Base-by-base conservation (phyloP, 2,888 invertebrate species). In the Eristalis arbustorum region DNA sequence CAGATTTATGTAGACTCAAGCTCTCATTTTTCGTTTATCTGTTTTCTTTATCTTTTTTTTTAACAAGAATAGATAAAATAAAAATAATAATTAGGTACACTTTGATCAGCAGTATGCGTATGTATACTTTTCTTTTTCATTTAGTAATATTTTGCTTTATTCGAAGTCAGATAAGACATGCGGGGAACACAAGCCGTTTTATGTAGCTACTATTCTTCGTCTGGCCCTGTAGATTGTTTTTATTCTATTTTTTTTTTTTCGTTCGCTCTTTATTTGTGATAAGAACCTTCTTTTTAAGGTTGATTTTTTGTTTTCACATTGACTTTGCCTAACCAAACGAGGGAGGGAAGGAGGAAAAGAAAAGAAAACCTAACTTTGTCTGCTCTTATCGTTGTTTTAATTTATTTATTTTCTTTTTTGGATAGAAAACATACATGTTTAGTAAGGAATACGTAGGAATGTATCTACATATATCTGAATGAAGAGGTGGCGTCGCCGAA, bases 81-180 rank as follows among this genome's bases (percentile, higher is more conserved):
- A 80, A n/a, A 80, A 79, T 76, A 80, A 79, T 76, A 76, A 64
- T 80, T 80, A 80, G 80, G 72, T 72, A 77, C 76, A 85, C 72
- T 71, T 79, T 81, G 73, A 81, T 49, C 59, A 59, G 71, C 80
- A 75, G 40, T 62, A 73, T 75, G 61, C 63, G 40, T 61, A 69
- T 42, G 42, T 42, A n/a, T 42, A 4, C n/a, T 14, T 67, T 28
- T 67, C n/a, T 49, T 22, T 18, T 63, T 57, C 42, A 42, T 42
- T 42, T 42, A n/a, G 49, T 49, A 49, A 49, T 64, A 68, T 57
- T 71, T 49, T 22, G 40, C 37, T 61, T 57, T 25, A 11, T 63
- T 73, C 64, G 11, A 77, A 68, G 68, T 31, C 64, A 72, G 84
- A 85, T 85, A 81, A 84, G 68, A 61, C 59, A 64, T 31, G 63